Base-by-base conservation (phyloP, 2,888 invertebrate species). In the Abrostola triplasia region DNA sequence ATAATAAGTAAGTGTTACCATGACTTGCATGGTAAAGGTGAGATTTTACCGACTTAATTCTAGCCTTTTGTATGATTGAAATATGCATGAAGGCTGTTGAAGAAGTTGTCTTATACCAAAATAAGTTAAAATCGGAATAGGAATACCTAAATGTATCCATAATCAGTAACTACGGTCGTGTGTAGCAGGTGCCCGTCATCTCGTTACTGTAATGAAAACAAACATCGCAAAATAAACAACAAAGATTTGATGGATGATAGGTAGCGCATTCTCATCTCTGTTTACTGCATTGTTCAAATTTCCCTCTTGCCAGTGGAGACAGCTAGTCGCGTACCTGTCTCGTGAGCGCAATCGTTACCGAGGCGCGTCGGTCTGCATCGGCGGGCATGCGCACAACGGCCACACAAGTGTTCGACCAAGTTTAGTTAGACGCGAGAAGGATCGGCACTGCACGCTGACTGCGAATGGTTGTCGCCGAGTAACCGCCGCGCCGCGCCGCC, bases 341-440 rank as follows among this genome's bases (percentile, higher is more conserved):
- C 85, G 86, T 84, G 80, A 81, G 85, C 89, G 89, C 91, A 94
- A 94, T 94, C 94, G 93, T 94, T 94, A 94, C 89, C 85, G 84
- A 86, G 85, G 82, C 89, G 88, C 90, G 89, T 88, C 91, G 90
- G 92, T 91, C 92, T 93, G 93, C 94, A 93, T 90, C 89, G 88
- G 75, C 89, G 87, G 82, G 89, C 94, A 94, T 94, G 94, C 94
- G 94, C 93, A 91, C 82, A 82, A 67, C 82, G 80, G 70, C 84
- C 84, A 73, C 57, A 69, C 84, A 81, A 84, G 76, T 81, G 82
- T 83, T 89, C 88, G 84, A 85, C 85, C 86, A 82, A 87, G 84
- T 79, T 80, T 70, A 81, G 80, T 85, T 88, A 88, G 90, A 91
- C 92, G 88, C 88, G 89, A 90, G 88, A 84, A 92, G 89, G 88